Percentiles rank a stretch among this genome's conserved stretches.
These are phyloP conservation scores for Calephelis nemesis DNA, from an alignment of 1,140 invertebrate genomes.

Conservation along the genomic window DNA sequence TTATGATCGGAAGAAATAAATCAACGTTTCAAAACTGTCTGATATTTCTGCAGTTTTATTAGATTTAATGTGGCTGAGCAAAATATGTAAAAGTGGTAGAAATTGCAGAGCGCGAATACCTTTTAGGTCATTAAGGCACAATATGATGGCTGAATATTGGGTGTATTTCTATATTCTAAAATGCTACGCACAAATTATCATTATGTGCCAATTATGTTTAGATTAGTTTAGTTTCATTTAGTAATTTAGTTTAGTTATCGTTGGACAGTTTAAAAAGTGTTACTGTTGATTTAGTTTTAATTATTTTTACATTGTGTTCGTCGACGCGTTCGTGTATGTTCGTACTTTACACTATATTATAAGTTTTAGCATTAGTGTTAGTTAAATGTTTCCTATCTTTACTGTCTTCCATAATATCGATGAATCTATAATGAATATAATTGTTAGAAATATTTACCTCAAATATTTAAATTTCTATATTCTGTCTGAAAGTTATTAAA, in stretches of 20 bases:
- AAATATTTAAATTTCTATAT: constrained; percentile 19
- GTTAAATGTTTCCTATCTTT: constrained; percentile 50
- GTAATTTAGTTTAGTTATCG: constrained; percentile 24
- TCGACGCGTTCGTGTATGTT: constrained; percentile 74
- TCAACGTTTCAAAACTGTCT: too few relatives aligned
- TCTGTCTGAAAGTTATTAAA: constrained; percentile 5
- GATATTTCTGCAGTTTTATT: too few relatives aligned
- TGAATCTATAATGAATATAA: constrained; percentile 32
- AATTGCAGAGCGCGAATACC: neutral
- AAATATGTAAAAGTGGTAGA: neutral
- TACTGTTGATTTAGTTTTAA: constrained; percentile 35
- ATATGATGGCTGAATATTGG: constrained; percentile 15
- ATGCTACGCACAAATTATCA: constrained; percentile 12
- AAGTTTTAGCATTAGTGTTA: constrained; percentile 37
- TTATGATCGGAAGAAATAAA: too few relatives aligned
- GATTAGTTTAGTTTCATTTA: constrained; percentile 3
- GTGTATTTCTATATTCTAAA: constrained; percentile 13
- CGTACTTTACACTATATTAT: constrained; percentile 57
- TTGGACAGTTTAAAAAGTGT: constrained; percentile 23
- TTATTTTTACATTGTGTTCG: constrained; percentile 56
- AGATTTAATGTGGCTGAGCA: too few relatives aligned
- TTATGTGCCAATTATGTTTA: constrained; percentile 17
- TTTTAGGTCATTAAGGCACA: neutral
- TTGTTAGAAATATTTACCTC: constrained; percentile 14
- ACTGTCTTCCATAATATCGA: constrained; percentile 61